These are phyloP conservation scores for Coturnix japonica DNA, from an alignment of 2,113 vertebrate genomes.

Conservation along the genomic window DNA sequence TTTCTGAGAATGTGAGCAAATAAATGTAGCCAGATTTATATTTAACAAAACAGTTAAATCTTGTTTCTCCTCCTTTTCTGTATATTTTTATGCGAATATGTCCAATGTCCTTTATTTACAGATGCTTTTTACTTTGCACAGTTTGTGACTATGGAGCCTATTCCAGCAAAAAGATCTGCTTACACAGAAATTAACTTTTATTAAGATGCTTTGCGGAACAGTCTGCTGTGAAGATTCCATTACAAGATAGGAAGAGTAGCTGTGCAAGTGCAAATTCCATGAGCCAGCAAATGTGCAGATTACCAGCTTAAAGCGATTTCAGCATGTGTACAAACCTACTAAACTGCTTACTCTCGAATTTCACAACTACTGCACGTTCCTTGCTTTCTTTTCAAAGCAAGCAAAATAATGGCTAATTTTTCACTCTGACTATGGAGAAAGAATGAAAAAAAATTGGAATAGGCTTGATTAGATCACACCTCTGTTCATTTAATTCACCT, in stretches of 20 bases:
- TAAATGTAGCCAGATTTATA: background rate
- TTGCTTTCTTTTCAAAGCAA: background rate
- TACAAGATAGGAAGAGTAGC: background rate
- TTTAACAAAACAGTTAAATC: background rate
- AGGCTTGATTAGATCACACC: background rate
- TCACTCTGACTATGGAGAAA: background rate
- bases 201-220: background rate
- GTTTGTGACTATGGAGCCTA: background rate
- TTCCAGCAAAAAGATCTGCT: background rate
- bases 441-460: background rate
- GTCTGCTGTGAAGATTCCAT: background rate
- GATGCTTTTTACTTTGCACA: background rate
- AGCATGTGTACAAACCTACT: background rate
- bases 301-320: background rate
- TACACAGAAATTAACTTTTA: conserved; percentile 18
- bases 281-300: background rate
- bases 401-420: background rate
- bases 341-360: background rate
- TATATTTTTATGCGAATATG: background rate
- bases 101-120: background rate
- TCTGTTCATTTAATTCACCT: background rate
- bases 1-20: background rate
- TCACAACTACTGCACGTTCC: background rate
- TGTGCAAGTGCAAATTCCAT: background rate
- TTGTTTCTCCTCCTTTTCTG: background rate